phyloP scores from a whole-genome alignment of 1,140 invertebrate genomes.

The Rhizoglyphus robini region DNA sequence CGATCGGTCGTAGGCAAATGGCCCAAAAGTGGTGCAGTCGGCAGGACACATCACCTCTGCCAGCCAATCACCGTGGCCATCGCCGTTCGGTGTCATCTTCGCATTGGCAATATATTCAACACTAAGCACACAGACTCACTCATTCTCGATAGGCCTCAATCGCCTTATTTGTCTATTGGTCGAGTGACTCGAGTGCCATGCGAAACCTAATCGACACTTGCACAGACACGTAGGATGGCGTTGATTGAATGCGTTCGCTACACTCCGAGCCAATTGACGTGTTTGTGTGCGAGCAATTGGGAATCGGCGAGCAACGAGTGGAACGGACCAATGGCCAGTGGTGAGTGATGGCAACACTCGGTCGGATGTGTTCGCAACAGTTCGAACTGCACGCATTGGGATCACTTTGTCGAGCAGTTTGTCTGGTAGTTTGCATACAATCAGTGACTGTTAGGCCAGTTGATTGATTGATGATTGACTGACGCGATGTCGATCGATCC shows the following conservation, averaged over 20 bases:
- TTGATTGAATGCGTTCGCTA: conserved; percentile 1
- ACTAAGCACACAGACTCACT: no score
- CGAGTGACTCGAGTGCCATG: no score
- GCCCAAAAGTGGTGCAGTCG: not conserved
- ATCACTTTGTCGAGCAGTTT: not conserved
- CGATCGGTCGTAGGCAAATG: not conserved
- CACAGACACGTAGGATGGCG: not conserved
- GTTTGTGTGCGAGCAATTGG: not conserved
- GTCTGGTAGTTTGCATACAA: conserved; percentile 5
- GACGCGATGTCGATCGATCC: not conserved
- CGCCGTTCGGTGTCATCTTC: not conserved
- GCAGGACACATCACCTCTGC: no score
- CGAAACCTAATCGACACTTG: conserved; percentile 1
- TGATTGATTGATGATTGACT: not conserved
- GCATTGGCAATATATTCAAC: not conserved
- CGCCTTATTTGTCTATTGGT: conserved; percentile 2
- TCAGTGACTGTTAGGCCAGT: not conserved
- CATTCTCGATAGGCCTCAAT: not conserved
- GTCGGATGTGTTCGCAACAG: not conserved
- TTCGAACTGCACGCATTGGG: no score
- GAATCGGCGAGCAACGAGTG: not conserved
- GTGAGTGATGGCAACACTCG: no score
- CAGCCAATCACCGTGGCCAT: no score
- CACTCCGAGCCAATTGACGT: not conserved
- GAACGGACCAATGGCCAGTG: not conserved